Evolutionary conservation across 2,113 vertebrate species (phyloP).

Genomic region (Sturnus vulgaris): DNA sequence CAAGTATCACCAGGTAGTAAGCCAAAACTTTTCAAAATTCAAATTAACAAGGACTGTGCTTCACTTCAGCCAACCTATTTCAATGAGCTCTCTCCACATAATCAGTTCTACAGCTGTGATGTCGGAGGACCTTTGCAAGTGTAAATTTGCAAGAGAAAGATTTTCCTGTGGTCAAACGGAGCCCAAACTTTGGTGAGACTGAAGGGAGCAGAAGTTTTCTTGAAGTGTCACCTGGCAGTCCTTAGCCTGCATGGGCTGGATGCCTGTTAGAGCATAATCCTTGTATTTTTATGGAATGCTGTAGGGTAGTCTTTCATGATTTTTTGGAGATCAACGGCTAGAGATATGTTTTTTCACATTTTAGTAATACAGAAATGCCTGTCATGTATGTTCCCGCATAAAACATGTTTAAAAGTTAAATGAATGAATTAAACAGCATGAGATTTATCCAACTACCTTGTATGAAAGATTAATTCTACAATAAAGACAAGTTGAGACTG

Average conservation of each 20-base stretch:
- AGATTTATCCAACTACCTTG: neutral
- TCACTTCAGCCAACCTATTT: neutral
- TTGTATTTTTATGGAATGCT: neutral
- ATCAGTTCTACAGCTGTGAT: neutral
- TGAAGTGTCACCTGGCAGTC: neutral
- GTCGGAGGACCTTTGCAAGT: neutral
- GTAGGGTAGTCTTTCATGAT: accelerated
- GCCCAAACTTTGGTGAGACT: neutral
- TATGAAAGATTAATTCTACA: neutral
- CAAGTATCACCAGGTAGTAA: neutral
- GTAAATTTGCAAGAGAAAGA: neutral
- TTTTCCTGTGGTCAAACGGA: neutral
- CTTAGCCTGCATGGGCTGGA: neutral
- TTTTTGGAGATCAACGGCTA: neutral
- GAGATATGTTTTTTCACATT: neutral
- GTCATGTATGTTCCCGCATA: neutral
- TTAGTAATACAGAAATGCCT: neutral
- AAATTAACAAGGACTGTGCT: neutral
- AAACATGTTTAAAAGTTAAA: neutral
- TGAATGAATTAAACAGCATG: neutral
- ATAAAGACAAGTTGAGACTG: neutral
- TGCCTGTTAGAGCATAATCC: neutral
- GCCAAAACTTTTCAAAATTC: neutral
- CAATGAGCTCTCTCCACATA: neutral
- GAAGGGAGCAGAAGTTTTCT: neutral